These are phyloP conservation scores for Stenoptilia bipunctidactyla DNA, from an alignment of 2,888 invertebrate species.

Conservation along the genomic window DNA sequence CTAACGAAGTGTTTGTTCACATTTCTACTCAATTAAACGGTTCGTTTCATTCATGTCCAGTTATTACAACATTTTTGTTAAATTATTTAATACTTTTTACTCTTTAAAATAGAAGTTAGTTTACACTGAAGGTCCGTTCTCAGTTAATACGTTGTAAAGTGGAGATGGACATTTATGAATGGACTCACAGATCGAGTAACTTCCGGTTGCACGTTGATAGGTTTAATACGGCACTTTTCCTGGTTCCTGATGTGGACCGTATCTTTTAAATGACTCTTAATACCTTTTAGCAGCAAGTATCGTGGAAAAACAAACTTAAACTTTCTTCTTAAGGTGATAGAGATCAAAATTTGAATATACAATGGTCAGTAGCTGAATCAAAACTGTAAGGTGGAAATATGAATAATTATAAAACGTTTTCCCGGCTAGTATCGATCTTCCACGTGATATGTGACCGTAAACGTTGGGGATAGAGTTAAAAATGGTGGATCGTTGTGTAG, in stretches of 20 bases:
- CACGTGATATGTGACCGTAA: slow-evolving; percentile 33
- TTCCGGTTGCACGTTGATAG: slow-evolving; percentile 69
- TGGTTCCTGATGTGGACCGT: slow-evolving; percentile 65
- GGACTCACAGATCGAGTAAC: slow-evolving; percentile 67
- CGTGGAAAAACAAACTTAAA: too few relatives aligned
- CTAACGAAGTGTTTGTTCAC: slow-evolving; percentile 55
- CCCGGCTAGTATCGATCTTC: slow-evolving; percentile 39
- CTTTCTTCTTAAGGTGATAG: too few relatives aligned
- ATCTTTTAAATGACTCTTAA: slow-evolving; percentile 39
- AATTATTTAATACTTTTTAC: slow-evolving; percentile 32
- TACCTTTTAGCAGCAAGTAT: too few relatives aligned
- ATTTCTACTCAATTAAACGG: slow-evolving; percentile 61
- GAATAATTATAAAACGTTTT: slow-evolving; percentile 53
- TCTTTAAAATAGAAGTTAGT: slow-evolving; percentile 36
- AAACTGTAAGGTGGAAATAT: slow-evolving; percentile 57
- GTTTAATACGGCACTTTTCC: slow-evolving; percentile 68
- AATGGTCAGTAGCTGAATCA: slow-evolving; percentile 31
- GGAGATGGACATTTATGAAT: slow-evolving; percentile 62
- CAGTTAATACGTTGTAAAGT: slow-evolving; percentile 5
- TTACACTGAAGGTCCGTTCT: slow-evolving; percentile 16
- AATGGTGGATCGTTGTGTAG: slow-evolving; percentile 26
- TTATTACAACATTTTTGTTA: slow-evolving; percentile 34
- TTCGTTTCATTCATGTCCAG: slow-evolving; percentile 63
- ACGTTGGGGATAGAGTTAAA: slow-evolving; percentile 27
- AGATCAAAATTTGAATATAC: neutral